A percentile compares a stretch with the other conserved stretches of the same genome.
phyloP scores from a whole-genome alignment of 2,888 invertebrate genomes.

The Protonemura montana region DNA sequence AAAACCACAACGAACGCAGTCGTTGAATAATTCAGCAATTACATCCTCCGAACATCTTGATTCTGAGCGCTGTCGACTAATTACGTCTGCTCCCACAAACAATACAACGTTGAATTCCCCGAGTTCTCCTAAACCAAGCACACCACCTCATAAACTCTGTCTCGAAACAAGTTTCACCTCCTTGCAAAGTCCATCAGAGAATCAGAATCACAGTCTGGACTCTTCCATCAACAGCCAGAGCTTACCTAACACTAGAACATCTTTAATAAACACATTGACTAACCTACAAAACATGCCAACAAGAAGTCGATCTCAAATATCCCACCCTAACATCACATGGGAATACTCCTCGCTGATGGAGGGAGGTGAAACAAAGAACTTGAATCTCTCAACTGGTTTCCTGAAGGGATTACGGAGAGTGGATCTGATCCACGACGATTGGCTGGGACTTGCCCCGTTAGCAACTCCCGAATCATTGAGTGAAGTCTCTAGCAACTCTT shows the following conservation, averaged over 20 bases:
- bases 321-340: constrained; percentile 57
- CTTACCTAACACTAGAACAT: constrained; percentile 7
- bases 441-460: constrained; percentile 76
- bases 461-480: constrained; percentile 85
- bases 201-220: constrained; percentile 55
- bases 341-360: constrained; percentile 60
- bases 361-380: constrained; percentile 53
- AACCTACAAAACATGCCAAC: constrained; percentile 18
- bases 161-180: constrained; percentile 81
- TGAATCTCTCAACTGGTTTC: constrained; percentile 46
- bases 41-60: constrained; percentile 58
- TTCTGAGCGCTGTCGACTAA: constrained; percentile 53
- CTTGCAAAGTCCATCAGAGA: constrained; percentile 63
- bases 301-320: constrained; percentile 33
- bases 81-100: constrained; percentile 45
- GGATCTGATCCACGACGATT: constrained; percentile 69
- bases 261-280: constrained; percentile 23
- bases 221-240: constrained; percentile 51
- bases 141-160: constrained; percentile 67
- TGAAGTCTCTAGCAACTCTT: constrained; percentile 80
- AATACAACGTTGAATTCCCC: constrained; percentile 60
- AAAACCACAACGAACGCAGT: constrained; percentile 72
- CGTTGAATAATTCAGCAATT: constrained; percentile 51
- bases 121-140: constrained; percentile 59
- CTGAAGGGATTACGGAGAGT: constrained; percentile 54